Evolutionary conservation across 2,113 vertebrate species (phyloP).

Genomic region (Mola mola): DNA sequence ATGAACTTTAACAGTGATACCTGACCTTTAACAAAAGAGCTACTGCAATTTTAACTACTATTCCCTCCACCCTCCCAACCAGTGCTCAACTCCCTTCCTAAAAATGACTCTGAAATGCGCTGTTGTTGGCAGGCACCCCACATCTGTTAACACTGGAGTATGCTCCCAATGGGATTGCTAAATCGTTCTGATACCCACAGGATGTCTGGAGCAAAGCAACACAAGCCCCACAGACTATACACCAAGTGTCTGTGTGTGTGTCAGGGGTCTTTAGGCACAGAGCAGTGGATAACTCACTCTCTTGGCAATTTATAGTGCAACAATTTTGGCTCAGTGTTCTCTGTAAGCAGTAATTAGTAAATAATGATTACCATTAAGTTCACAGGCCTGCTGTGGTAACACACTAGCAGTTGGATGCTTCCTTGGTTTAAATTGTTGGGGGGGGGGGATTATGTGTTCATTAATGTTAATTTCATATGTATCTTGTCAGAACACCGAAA

Average conservation of each 20-base stretch:
- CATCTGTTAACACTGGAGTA: conserved; percentile 69
- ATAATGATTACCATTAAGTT: conserved; percentile 31
- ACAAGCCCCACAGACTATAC: conserved; percentile 40
- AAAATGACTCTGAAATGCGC: conserved; percentile 64
- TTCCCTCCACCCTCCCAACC: conserved; percentile 27
- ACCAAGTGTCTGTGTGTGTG: conserved; percentile 19
- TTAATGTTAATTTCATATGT: no score
- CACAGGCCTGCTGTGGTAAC: conserved; percentile 23
- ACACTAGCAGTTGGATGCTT: neutral
- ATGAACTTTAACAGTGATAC: conserved; percentile 56
- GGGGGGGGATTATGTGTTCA: no score
- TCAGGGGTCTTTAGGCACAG: neutral
- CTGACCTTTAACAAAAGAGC: conserved; percentile 72
- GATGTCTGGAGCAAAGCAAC: conserved; percentile 67
- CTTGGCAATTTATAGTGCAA: conserved; percentile 16
- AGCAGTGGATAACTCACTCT: conserved; percentile 4
- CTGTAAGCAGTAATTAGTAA: conserved; percentile 42
- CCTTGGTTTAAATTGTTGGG: neutral
- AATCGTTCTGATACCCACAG: conserved; percentile 70
- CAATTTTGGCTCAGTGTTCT: conserved; percentile 27
- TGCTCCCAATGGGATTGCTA: conserved; percentile 54
- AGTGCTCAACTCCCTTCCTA: conserved; percentile 27
- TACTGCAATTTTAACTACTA: conserved; percentile 73
- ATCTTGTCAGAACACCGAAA: no score
- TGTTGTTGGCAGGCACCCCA: conserved; percentile 74